phyloP scores from a whole-genome alignment of 2,888 invertebrate genomes.

The Leptopterna dolabrata region DNA sequence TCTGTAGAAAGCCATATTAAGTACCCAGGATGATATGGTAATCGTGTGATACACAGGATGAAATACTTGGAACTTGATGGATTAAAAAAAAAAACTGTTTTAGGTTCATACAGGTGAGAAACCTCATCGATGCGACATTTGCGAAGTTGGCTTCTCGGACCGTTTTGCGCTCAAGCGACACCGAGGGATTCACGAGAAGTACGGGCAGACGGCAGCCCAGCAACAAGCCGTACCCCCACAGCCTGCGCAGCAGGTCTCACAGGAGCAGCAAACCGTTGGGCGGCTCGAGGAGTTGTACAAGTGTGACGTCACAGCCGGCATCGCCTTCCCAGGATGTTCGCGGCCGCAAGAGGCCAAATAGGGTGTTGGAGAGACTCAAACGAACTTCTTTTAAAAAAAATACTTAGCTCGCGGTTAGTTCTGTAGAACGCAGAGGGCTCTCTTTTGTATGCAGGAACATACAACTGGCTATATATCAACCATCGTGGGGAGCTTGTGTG shows the following conservation, averaged over 20 bases:
- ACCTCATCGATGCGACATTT: slow-evolving; percentile 85
- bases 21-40: too few relatives aligned
- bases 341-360: slow-evolving; percentile 62
- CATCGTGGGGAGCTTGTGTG: too few relatives aligned
- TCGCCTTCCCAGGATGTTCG: slow-evolving; percentile 65
- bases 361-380: not conserved
- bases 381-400: not conserved
- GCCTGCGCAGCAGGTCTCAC: slow-evolving; percentile 48
- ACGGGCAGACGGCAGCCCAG: slow-evolving; percentile 70
- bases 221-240: slow-evolving; percentile 63
- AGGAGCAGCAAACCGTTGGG: slow-evolving; percentile 48
- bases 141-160: slow-evolving; percentile 88
- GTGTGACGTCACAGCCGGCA: slow-evolving; percentile 64
- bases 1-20: too few relatives aligned
- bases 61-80: too few relatives aligned
- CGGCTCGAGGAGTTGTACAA: slow-evolving; percentile 64
- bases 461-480: too few relatives aligned
- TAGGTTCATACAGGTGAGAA: slow-evolving; percentile 81
- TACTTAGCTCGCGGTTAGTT: not conserved
- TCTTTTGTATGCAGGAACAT: not conserved
- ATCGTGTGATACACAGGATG: too few relatives aligned
- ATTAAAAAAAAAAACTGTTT: too few relatives aligned
- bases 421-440: not conserved
- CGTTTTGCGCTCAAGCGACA: slow-evolving; percentile 88
- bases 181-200: slow-evolving; percentile 88